phyloP scores from a whole-genome alignment of 1,140 invertebrate species.

The Drosophila novamexicana region DNA sequence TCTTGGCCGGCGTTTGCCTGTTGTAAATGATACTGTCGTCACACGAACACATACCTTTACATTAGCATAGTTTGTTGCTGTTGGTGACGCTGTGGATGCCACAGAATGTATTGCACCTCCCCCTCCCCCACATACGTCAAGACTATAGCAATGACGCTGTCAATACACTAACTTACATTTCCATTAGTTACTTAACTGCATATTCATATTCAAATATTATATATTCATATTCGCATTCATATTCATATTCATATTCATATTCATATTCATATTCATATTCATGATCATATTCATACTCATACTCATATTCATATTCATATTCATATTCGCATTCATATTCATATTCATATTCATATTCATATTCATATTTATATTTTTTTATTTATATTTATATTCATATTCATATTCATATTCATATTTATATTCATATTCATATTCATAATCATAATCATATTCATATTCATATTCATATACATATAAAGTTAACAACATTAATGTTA shows the following conservation, averaged over 20 bases:
- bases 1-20: slow-evolving; percentile 37
- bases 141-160: slow-evolving; percentile 35
- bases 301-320: neutral
- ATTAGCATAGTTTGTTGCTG: slow-evolving; percentile 55
- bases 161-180: slow-evolving; percentile 37
- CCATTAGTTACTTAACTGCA: slow-evolving; percentile 21
- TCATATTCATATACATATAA: slow-evolving; percentile 1
- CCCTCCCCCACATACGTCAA: neutral
- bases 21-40: slow-evolving; percentile 80
- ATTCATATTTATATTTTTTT: neutral
- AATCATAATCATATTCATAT: slow-evolving; percentile 1
- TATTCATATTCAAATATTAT: neutral
- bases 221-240: neutral
- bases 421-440: neutral
- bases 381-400: neutral
- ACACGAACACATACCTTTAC: slow-evolving; percentile 49
- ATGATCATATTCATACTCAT: neutral
- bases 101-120: slow-evolving; percentile 39
- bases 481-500: too few species aligned
- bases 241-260: neutral
- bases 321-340: slow-evolving; percentile 4
- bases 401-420: slow-evolving; percentile 1
- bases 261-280: neutral
- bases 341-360: neutral
- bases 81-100: slow-evolving; percentile 56